Percentiles rank a stretch among this genome's conserved stretches.
Conservation (phyloP, 2,888 invertebrate genomes). For the Erebia aethiops region DNA sequence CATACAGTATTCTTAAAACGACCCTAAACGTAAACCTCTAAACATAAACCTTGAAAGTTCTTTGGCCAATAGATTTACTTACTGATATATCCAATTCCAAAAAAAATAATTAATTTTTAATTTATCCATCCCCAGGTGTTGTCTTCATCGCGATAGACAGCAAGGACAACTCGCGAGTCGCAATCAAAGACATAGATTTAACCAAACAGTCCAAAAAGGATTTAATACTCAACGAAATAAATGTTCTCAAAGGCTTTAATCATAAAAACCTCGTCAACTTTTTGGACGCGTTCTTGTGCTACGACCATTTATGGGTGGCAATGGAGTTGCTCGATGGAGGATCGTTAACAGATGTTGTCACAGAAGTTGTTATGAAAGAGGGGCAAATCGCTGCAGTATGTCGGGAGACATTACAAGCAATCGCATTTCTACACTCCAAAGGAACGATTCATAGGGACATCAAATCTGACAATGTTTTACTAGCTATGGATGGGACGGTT, state of each 20-base stretch:
- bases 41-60: too few relatives aligned
- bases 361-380: constrained; percentile 98
- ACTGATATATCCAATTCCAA: not conserved
- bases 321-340: constrained; percentile 98
- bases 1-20: too few relatives aligned
- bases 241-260: constrained; percentile 94
- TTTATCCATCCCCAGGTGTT: constrained; percentile 82
- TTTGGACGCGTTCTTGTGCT: constrained; percentile 94
- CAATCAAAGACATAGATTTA: constrained; percentile 98
- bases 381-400: constrained; percentile 98
- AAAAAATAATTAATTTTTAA: not conserved
- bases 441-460: constrained; percentile 97
- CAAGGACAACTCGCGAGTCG: constrained; percentile 89
- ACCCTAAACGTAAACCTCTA: too few relatives aligned
- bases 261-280: constrained; percentile 98
- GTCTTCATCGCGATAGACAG: constrained; percentile 95
- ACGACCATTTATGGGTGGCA: constrained; percentile 97
- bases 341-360: constrained; percentile 97
- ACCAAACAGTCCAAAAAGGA: constrained; percentile 97
- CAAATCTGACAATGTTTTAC: constrained; percentile 97
- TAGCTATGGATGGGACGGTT: constrained; percentile 95
- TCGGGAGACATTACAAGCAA: constrained; percentile 91
- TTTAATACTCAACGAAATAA: constrained; percentile 96
- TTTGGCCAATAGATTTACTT: not conserved
- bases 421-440: constrained; percentile 93